These are phyloP conservation scores for Microcaecilia unicolor DNA, from an alignment of 2,797 vertebrate genomes.

Conservation along the genomic window DNA sequence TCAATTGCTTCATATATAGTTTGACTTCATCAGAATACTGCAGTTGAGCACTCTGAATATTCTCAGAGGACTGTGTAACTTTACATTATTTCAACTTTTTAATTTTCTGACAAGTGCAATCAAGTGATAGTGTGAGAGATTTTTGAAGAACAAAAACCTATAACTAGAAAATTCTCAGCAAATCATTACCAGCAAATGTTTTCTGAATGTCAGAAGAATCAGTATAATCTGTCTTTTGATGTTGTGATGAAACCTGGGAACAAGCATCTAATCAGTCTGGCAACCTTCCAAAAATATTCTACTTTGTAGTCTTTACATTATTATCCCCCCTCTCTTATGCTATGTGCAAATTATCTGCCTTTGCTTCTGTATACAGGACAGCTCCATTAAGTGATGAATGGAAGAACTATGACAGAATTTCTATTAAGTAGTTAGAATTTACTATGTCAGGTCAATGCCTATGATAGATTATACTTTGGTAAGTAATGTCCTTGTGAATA, in stretches of 20 bases:
- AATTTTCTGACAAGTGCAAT: slow-evolving; percentile 8
- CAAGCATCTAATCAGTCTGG: slow-evolving; percentile 9
- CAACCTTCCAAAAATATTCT: slow-evolving; percentile 16
- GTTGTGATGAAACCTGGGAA: slow-evolving; percentile 3
- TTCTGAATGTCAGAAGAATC: slow-evolving; percentile 20
- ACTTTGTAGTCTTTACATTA: too few relatives aligned
- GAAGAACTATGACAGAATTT: background rate
- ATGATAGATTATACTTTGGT: background rate
- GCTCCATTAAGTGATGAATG: too few relatives aligned
- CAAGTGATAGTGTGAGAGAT: slow-evolving; percentile 1
- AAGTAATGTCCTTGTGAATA: background rate
- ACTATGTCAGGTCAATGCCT: background rate
- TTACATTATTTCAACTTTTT: background rate
- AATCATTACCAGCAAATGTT: slow-evolving; percentile 17
- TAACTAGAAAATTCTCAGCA: slow-evolving; percentile 9
- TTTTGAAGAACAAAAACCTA: slow-evolving; percentile 3
- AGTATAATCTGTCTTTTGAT: slow-evolving; percentile 17
- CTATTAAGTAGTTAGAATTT: background rate
- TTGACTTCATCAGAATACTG: background rate
- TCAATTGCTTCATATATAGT: background rate
- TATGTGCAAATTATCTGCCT: too few relatives aligned
- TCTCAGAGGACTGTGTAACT: background rate
- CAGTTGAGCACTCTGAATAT: background rate
- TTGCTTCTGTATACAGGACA: too few relatives aligned
- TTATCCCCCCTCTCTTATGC: too few relatives aligned